Conservation (phyloP, 2,797 vertebrate species). For the Neostethus bicornis region DNA sequence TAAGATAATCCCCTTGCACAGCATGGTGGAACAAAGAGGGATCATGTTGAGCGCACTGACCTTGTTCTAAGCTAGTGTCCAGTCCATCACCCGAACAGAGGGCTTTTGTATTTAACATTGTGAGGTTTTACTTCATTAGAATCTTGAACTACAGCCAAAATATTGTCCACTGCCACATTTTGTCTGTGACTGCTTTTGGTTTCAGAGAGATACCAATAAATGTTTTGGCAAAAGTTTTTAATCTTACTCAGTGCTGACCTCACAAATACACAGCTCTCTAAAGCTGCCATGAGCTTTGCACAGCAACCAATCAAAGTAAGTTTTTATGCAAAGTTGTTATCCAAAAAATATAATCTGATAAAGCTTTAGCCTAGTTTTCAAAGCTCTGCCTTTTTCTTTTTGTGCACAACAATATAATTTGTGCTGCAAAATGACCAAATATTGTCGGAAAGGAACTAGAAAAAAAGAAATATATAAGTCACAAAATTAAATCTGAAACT, state of each 20-base stretch:
- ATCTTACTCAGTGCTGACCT: not conserved
- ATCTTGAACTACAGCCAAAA: slow-evolving; percentile 40
- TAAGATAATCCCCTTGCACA: slow-evolving; percentile 66
- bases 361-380: no score
- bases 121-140: slow-evolving; percentile 53
- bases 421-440: no score
- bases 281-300: not conserved
- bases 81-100: slow-evolving; percentile 46
- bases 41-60: slow-evolving; percentile 61
- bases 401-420: no score
- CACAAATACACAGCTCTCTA: not conserved
- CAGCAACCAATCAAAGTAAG: not conserved
- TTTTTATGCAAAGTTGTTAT: not conserved
- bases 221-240: not conserved
- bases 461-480: no score
- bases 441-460: no score
- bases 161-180: slow-evolving; percentile 30
- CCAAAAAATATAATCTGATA: no score
- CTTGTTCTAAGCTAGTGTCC: slow-evolving; percentile 61
- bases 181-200: slow-evolving; percentile 12
- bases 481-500: no score
- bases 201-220: no score
- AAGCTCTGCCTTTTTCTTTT: no score
- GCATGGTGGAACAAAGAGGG: slow-evolving; percentile 55
- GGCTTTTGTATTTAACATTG: slow-evolving; percentile 64